Conservation (phyloP, 2,888 invertebrate genomes). For the Cryptus armator region DNA sequence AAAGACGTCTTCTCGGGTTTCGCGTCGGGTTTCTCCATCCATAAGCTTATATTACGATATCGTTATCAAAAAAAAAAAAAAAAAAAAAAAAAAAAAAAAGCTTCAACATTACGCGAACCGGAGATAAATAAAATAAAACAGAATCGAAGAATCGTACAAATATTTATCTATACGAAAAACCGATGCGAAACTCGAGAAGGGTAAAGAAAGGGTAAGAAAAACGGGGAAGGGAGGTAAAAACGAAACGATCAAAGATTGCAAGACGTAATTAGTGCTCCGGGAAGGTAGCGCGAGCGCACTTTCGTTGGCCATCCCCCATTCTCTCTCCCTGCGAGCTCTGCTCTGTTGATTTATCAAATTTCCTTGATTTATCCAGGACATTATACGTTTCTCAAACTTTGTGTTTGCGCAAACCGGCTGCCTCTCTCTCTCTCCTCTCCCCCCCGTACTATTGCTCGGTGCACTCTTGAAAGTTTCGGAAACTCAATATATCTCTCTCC, state of each 20-base stretch:
- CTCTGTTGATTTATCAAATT: constrained; percentile 82
- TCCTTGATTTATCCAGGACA: constrained; percentile 82
- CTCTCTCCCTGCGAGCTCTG: constrained; percentile 30
- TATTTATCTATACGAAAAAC: neutral
- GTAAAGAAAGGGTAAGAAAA: neutral
- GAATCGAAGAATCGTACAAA: neutral
- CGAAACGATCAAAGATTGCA: constrained; percentile 27
- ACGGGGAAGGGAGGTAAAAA: neutral
- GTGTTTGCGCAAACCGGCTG: constrained; percentile 80
- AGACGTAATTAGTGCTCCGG: constrained; percentile 60
- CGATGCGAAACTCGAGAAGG: neutral
- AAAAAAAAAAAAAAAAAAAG: neutral
- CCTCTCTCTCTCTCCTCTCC: neutral
- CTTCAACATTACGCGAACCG: neutral
- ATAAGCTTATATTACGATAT: neutral
- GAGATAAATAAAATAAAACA: neutral
- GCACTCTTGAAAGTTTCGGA: constrained; percentile 79
- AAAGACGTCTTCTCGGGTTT: neutral
- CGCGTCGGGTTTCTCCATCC: neutral
- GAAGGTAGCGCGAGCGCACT: constrained; percentile 29
- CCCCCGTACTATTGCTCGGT: constrained; percentile 74
- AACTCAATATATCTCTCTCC: constrained; percentile 72
- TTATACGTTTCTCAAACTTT: constrained; percentile 81
- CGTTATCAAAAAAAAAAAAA: neutral
- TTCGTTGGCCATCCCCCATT: constrained; percentile 32